Percentiles rank a stretch among this genome's conserved stretches.
phyloP scores from a whole-genome alignment of 2,888 invertebrate genomes.

The Onthophagus sagittarius region DNA sequence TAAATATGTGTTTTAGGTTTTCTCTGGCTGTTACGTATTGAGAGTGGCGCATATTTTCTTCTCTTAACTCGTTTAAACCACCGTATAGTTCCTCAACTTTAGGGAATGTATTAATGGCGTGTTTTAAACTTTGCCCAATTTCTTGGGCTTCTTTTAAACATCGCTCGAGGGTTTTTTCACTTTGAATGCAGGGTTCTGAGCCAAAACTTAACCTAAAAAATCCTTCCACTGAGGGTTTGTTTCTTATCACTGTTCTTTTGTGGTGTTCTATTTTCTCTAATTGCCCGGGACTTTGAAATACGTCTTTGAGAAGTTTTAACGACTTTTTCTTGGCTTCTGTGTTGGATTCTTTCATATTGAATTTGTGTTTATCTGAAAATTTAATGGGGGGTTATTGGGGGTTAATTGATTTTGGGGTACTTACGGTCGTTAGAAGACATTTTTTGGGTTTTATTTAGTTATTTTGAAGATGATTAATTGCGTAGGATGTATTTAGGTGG shows the following conservation, averaged over 20 bases:
- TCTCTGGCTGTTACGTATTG: constrained; percentile 98
- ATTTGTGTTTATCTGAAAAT: constrained; percentile 23
- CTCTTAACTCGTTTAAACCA: constrained; percentile 78
- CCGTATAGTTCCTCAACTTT: constrained; percentile 76
- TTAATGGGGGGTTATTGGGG: neutral
- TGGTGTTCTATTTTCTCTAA: constrained; percentile 86
- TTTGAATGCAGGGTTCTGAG: constrained; percentile 89
- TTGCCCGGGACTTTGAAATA: constrained; percentile 92
- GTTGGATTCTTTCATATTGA: constrained; percentile 67
- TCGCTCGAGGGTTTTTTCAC: constrained; percentile 81
- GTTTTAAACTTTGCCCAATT: constrained; percentile 64
- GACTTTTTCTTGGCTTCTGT: constrained; percentile 74
- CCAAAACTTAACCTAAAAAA: constrained; percentile 59
- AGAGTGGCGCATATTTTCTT: constrained; percentile 92
- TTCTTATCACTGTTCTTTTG: constrained; percentile 68
- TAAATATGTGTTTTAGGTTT: constrained; percentile 96
- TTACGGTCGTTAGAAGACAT: constrained; percentile 18
- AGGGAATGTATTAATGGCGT: constrained; percentile 70
- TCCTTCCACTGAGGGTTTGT: constrained; percentile 88
- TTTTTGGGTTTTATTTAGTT: neutral
- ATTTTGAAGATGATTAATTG: too few relatives aligned
- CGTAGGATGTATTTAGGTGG: too few relatives aligned
- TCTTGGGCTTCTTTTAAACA: constrained; percentile 83
- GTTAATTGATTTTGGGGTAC: neutral
- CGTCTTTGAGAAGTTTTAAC: constrained; percentile 81